These are phyloP conservation scores for Neoseiulus cucumeris DNA, from an alignment of 1,140 invertebrate species.

Conservation along the genomic window DNA sequence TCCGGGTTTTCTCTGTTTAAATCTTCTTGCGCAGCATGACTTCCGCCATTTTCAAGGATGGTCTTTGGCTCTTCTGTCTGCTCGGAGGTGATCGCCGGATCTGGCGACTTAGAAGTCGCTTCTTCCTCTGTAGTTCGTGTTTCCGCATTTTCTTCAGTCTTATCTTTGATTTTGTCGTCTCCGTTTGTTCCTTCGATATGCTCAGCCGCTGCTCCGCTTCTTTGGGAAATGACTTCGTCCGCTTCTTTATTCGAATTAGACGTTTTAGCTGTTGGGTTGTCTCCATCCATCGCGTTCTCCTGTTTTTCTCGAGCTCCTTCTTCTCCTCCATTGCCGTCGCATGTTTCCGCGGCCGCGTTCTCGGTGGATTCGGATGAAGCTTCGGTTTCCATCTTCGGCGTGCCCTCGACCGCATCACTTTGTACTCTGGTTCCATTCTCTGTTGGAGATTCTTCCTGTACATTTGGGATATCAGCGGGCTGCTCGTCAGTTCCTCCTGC, in stretches of 20 bases:
- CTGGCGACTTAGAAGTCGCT: too few species aligned
- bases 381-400: too few species aligned
- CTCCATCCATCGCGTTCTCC: slow-evolving; percentile 6
- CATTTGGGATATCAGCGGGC: not conserved
- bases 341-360: not conserved
- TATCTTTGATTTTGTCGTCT: not conserved
- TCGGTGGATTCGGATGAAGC: too few species aligned
- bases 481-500: not conserved
- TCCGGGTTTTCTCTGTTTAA: not conserved
- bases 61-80: not conserved
- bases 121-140: not conserved
- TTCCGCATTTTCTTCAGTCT: not conserved
- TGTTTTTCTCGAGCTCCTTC: not conserved
- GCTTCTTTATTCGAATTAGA: not conserved
- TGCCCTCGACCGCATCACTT: slow-evolving; percentile 9
- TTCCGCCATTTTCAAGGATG: not conserved
- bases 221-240: slow-evolving; percentile 1
- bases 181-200: not conserved
- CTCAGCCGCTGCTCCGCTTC: not conserved
- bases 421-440: too few species aligned
- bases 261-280: not conserved
- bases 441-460: not conserved
- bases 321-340: not conserved
- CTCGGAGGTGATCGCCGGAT: not conserved
- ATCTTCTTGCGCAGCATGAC: not conserved